phyloP scores from a whole-genome alignment of 1,140 invertebrate species.

The Caenorhabditis elegans region WBcel235 BX284604.4:5493001-5493500 shows the following conservation, averaged over 20 bases:
- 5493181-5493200: too few relatives aligned
- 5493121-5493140: too few relatives aligned
- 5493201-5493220: not conserved
- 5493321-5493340: not conserved
- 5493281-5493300: constrained; percentile 1
- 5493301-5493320: not conserved
- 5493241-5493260: not conserved
- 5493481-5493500: too few relatives aligned
- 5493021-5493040: too few relatives aligned
- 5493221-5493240: not conserved
- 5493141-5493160: too few relatives aligned
- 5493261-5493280: not conserved
- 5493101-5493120: too few relatives aligned
- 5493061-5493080: too few relatives aligned
- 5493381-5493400: constrained; percentile 20
- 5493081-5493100: too few relatives aligned
- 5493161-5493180: too few relatives aligned
- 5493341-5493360: not conserved
- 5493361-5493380: constrained; percentile 10
- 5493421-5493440: not conserved
- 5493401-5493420: not conserved
- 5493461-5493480: not conserved
- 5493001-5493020: too few relatives aligned
- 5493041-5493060: too few relatives aligned
- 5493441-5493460: not conserved